Evolutionary conservation across 2,113 vertebrate genomes (phyloP).

Genomic region (Hylia prasina): DNA sequence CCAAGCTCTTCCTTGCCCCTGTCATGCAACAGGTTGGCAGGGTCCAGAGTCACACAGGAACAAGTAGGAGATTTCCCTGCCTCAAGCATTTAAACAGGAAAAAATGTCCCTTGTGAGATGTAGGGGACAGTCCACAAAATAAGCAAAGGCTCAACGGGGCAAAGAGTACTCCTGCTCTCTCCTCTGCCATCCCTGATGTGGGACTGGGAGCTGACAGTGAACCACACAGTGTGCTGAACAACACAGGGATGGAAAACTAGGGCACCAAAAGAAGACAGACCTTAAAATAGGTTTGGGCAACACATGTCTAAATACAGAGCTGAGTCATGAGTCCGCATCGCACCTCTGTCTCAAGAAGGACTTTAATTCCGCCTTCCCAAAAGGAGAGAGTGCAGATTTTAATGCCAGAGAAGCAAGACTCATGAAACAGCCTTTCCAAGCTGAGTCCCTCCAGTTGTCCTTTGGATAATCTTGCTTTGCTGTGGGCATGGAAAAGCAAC

Average conservation of each 20-base stretch:
- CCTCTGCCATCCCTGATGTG: background rate
- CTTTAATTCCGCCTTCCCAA: background rate
- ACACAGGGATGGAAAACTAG: background rate
- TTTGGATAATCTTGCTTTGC: slow-evolving; percentile 25
- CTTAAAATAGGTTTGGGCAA: slow-evolving; percentile 32
- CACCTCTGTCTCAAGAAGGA: slow-evolving; percentile 20
- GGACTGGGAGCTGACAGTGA: background rate
- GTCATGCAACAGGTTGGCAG: background rate
- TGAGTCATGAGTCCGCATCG: background rate
- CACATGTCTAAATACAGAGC: background rate
- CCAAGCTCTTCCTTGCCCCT: background rate
- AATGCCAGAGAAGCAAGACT: background rate
- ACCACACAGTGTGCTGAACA: background rate
- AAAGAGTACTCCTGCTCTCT: background rate
- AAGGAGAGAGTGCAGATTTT: background rate
- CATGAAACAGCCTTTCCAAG: background rate
- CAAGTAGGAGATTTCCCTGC: background rate
- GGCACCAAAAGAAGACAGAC: background rate
- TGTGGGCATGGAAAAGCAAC: background rate
- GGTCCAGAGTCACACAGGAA: accelerated
- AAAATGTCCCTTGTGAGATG: background rate
- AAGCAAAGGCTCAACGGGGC: background rate
- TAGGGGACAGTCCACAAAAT: background rate
- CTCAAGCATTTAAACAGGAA: background rate
- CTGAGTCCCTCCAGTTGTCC: slow-evolving; percentile 8